Evolutionary conservation across 2,888 invertebrate genomes (phyloP).

Genomic region (Sylvicola cinctus): DNA sequence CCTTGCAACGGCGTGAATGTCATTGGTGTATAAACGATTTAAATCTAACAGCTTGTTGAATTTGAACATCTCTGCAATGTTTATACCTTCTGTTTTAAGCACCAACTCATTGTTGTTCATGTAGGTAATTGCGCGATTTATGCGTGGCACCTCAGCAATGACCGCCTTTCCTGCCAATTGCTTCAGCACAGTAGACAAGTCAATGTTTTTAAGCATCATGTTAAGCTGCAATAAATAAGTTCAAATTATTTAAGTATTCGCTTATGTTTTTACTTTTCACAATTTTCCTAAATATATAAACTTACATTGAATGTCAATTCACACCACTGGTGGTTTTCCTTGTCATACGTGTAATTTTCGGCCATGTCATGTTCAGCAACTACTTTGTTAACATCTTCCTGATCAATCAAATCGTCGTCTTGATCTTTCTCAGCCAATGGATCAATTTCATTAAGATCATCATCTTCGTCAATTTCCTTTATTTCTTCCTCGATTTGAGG

Average conservation of each 20-base stretch:
- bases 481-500: constrained; percentile 38
- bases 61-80: constrained; percentile 76
- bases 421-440: constrained; percentile 9
- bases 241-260: neutral
- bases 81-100: constrained; percentile 89
- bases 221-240: constrained; percentile 28
- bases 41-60: constrained; percentile 59
- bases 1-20: constrained; percentile 74
- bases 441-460: constrained; percentile 5
- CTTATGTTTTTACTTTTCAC: too few relatives aligned
- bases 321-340: constrained; percentile 61
- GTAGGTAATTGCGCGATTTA: constrained; percentile 69
- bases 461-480: constrained; percentile 15
- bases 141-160: constrained; percentile 57
- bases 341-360: constrained; percentile 52
- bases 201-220: constrained; percentile 41
- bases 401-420: constrained; percentile 19
- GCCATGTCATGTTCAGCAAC: constrained; percentile 16
- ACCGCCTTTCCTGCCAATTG: constrained; percentile 49
- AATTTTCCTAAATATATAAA: constrained; percentile 6
- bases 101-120: constrained; percentile 39
- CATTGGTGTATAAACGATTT: constrained; percentile 74
- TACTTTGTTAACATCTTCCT: constrained; percentile 12
- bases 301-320: constrained; percentile 53
- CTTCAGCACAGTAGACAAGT: constrained; percentile 52